Conservation (phyloP, 2,797 vertebrate genomes). For the Gadopsis bispinosus region DNA sequence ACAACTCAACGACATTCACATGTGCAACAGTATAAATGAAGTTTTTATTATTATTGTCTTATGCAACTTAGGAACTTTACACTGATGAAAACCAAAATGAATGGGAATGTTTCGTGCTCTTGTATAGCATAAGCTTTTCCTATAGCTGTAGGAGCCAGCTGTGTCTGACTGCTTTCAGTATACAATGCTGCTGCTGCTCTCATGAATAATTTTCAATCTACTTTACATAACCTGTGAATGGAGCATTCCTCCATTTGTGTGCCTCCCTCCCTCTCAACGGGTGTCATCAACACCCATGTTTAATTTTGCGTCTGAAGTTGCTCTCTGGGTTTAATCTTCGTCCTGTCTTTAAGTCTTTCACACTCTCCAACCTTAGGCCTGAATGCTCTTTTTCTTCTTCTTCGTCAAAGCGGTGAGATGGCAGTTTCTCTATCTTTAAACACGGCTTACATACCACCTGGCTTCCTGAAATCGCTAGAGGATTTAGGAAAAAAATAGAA, state of each 20-base stretch:
- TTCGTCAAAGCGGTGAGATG: conserved; percentile 23
- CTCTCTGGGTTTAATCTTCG: conserved; percentile 65
- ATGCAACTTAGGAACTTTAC: not conserved
- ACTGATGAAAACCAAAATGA: not conserved
- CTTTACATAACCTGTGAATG: conserved; percentile 45
- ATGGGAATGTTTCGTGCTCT: not conserved
- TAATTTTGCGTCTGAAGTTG: conserved; percentile 58
- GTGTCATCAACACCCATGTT: conserved; percentile 43
- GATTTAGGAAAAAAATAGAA: conserved; percentile 46
- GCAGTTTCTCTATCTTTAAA: conserved; percentile 55
- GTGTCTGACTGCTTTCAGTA: conserved; percentile 21
- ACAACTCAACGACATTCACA: not conserved
- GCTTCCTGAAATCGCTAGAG: conserved; percentile 38
- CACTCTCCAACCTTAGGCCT: conserved; percentile 31
- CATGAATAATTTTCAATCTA: conserved; percentile 40
- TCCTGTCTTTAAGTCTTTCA: conserved; percentile 57
- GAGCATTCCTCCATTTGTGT: conserved; percentile 27
- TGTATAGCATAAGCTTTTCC: not conserved
- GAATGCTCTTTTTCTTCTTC: conserved; percentile 3
- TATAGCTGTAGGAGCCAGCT: conserved; percentile 16
- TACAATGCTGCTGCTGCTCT: not conserved
- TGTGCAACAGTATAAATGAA: not conserved
- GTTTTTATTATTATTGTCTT: not conserved
- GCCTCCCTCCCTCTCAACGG: conserved; percentile 10
- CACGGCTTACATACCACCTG: conserved; percentile 57